phyloP scores from a whole-genome alignment of 2,888 invertebrate species.

The Venustoraphidia nigricollis region DNA sequence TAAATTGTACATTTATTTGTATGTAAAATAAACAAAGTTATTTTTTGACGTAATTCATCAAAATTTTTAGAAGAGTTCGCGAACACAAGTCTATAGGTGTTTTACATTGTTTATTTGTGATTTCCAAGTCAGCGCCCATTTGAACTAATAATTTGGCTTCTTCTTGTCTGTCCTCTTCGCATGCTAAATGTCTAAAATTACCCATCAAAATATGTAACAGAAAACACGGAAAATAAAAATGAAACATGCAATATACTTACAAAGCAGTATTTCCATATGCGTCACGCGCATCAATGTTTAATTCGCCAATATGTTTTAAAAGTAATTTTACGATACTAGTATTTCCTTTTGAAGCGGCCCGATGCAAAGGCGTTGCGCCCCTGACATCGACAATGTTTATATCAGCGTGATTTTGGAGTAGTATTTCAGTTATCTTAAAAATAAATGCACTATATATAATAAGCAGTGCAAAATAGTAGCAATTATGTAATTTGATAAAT shows the following conservation, averaged over 20 bases:
- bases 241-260: slow-evolving; percentile 28
- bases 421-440: slow-evolving; percentile 40
- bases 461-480: slow-evolving; percentile 2
- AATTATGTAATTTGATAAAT: slow-evolving; percentile 2
- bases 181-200: slow-evolving; percentile 52
- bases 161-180: slow-evolving; percentile 60
- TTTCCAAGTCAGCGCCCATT: slow-evolving; percentile 42
- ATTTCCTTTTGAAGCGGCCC: slow-evolving; percentile 66
- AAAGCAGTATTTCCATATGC: slow-evolving; percentile 60
- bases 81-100: slow-evolving; percentile 47
- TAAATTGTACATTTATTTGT: too few relatives aligned
- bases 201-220: neutral
- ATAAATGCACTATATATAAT: slow-evolving; percentile 1
- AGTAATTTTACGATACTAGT: slow-evolving; percentile 49
- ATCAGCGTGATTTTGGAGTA: slow-evolving; percentile 52
- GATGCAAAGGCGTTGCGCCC: slow-evolving; percentile 60
- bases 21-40: too few relatives aligned
- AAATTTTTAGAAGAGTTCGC: neutral
- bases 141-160: slow-evolving; percentile 48
- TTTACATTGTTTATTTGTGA: slow-evolving; percentile 47
- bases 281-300: slow-evolving; percentile 45
- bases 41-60: neutral
- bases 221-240: slow-evolving; percentile 1
- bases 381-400: slow-evolving; percentile 50
- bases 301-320: slow-evolving; percentile 33